Evolutionary conservation across 30 jellyfish, hydroid and myxozoan species (phyloP).

Genomic region (Hydractinia symbiolongicarpus): DNA sequence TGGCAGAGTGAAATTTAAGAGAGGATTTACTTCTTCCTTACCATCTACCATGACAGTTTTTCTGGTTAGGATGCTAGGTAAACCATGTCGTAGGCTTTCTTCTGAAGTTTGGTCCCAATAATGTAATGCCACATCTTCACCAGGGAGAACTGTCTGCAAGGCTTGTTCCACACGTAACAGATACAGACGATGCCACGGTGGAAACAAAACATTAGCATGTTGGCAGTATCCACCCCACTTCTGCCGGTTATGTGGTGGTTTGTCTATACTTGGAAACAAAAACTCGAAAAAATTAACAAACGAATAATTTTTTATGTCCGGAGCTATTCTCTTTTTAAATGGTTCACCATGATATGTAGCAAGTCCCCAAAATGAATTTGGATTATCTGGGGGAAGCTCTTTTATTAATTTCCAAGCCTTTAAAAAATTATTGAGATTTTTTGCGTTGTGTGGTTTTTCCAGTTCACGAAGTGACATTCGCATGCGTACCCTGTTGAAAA

Average conservation of each 20-base stretch:
- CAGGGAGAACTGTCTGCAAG: constrained; percentile 24
- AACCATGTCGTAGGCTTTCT: constrained; percentile 23
- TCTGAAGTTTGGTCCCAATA: constrained; percentile 45
- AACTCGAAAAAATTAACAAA: too few relatives aligned
- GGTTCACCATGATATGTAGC: constrained; percentile 46
- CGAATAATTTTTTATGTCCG: background rate
- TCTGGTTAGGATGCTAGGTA: constrained; percentile 25
- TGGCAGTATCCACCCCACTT: constrained; percentile 47
- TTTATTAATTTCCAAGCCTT: constrained; percentile 19
- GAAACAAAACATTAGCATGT: constrained; percentile 35
- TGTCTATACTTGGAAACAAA: background rate
- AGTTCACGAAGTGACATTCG: constrained; percentile 20
- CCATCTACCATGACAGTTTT: background rate
- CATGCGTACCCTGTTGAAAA: background rate
- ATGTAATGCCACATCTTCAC: constrained; percentile 17
- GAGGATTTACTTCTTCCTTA: constrained; percentile 7
- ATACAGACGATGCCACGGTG: constrained; percentile 43
- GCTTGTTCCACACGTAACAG: constrained; percentile 27
- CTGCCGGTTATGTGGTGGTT: background rate
- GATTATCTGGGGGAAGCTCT: constrained; percentile 14
- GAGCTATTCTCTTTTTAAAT: constrained; percentile 10
- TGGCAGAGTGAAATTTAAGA: constrained; percentile 11
- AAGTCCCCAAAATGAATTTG: constrained; percentile 36
- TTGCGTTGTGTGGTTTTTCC: background rate
- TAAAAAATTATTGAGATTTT: constrained; percentile 1